These are phyloP conservation scores for Imbricaverruca yamaguchii DNA, from an alignment of 2,888 invertebrate species.

Conservation along the genomic window DNA sequence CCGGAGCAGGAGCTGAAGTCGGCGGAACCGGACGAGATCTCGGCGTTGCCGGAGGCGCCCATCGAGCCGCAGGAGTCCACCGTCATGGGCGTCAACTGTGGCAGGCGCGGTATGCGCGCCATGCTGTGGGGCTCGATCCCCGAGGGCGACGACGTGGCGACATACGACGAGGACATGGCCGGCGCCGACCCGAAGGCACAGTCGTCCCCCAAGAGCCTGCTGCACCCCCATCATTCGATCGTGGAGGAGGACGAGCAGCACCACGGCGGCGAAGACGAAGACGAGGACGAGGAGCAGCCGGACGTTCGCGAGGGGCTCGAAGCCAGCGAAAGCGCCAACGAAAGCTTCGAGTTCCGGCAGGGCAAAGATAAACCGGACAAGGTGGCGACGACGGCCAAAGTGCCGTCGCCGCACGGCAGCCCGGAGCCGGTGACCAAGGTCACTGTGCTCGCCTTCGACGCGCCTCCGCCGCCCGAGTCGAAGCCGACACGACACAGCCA, in stretches of 20 bases:
- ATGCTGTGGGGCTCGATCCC: conserved; percentile 11
- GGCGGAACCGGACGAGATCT: background rate
- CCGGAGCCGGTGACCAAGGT: too few relatives aligned
- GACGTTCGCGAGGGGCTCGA: background rate
- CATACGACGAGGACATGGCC: background rate
- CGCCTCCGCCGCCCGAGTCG: too few relatives aligned
- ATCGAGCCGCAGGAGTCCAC: too few relatives aligned
- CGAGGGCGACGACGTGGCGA: background rate
- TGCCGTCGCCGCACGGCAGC: too few relatives aligned
- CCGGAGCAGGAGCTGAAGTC: background rate
- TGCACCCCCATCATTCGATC: background rate
- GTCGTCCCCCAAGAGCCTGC: background rate
- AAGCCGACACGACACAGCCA: too few relatives aligned
- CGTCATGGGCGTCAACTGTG: background rate
- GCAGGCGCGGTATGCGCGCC: background rate
- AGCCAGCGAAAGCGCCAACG: background rate
- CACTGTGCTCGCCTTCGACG: too few relatives aligned
- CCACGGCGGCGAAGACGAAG: background rate
- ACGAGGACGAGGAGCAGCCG: background rate
- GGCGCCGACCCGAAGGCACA: background rate
- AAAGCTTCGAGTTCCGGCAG: background rate
- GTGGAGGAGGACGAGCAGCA: background rate
- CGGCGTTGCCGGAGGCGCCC: background rate
- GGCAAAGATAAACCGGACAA: background rate
- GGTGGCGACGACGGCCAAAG: background rate